phyloP scores from a whole-genome alignment of 2,113 vertebrate genomes.

The Sorex fumeus region DNA sequence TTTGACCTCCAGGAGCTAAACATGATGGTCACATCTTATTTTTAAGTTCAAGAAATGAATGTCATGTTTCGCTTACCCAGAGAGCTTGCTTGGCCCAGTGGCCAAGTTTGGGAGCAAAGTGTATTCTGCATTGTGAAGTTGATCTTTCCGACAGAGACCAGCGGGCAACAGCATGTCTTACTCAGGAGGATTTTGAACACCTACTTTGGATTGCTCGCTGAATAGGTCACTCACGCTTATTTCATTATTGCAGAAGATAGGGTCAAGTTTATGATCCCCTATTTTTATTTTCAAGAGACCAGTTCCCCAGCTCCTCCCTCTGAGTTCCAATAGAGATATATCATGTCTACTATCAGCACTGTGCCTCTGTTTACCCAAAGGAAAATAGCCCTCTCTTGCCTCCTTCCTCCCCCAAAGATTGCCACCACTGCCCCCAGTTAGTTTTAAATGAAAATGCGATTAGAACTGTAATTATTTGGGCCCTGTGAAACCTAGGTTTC shows the following conservation, averaged over 20 bases:
- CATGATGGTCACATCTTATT: neutral
- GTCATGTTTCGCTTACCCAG: neutral
- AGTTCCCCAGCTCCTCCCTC: neutral
- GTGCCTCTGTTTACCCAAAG: neutral
- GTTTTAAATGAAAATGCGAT: neutral
- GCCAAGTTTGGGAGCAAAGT: slow-evolving; percentile 11
- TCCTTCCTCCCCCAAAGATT: no score
- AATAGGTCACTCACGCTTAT: neutral
- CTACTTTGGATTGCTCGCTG: neutral
- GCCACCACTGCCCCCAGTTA: neutral
- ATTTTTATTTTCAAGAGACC: neutral
- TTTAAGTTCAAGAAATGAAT: neutral
- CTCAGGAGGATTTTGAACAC: neutral
- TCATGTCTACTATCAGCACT: neutral
- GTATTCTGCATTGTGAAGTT: slow-evolving; percentile 30
- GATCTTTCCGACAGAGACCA: slow-evolving; percentile 28
- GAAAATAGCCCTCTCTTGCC: neutral
- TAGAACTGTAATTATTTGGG: neutral
- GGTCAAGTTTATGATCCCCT: neutral
- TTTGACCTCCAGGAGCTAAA: neutral
- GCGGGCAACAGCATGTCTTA: neutral
- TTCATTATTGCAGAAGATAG: neutral
- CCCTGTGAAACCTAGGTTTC: neutral
- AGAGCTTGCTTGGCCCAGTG: neutral
- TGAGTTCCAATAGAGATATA: neutral